Conservation (phyloP, 2,888 invertebrate species). For the Asteroscopus sphinx region DNA sequence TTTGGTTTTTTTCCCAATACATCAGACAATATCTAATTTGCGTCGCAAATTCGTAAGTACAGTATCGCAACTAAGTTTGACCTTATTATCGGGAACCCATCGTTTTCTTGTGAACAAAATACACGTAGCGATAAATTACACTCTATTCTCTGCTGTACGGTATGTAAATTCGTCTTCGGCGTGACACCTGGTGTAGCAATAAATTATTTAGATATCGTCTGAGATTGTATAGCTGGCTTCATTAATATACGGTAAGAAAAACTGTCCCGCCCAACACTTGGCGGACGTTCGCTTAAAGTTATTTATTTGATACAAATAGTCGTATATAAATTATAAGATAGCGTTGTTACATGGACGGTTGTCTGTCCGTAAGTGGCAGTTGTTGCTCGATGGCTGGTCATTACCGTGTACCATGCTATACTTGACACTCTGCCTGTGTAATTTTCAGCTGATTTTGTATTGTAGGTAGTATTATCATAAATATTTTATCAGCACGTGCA, state of each 20-base stretch:
- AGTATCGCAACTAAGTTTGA: conserved; percentile 49
- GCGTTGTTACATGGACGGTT: conserved; percentile 23
- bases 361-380: conserved; percentile 29
- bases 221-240: conserved; percentile 78
- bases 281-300: conserved; percentile 67
- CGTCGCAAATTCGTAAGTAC: conserved; percentile 51
- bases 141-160: conserved; percentile 61
- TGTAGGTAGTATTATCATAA: conserved; percentile 8
- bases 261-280: conserved; percentile 66
- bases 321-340: conserved; percentile 54
- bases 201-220: conserved; percentile 85
- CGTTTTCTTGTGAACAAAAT: conserved; percentile 72
- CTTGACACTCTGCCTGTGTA: conserved; percentile 18
- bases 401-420: conserved; percentile 23
- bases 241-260: conserved; percentile 84
- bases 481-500: too few species aligned
- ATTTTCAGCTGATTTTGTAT: conserved; percentile 12
- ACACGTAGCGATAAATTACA: conserved; percentile 73
- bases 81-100: conserved; percentile 72
- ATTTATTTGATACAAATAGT: conserved; percentile 58
- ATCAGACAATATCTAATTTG: conserved; percentile 56
- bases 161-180: conserved; percentile 80
- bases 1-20: conserved; percentile 19
- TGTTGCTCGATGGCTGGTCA: conserved; percentile 26
- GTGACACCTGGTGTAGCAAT: conserved; percentile 80